Evolutionary conservation across 2,888 invertebrate species (phyloP).

Genomic region (Frankliniella fusca): DNA sequence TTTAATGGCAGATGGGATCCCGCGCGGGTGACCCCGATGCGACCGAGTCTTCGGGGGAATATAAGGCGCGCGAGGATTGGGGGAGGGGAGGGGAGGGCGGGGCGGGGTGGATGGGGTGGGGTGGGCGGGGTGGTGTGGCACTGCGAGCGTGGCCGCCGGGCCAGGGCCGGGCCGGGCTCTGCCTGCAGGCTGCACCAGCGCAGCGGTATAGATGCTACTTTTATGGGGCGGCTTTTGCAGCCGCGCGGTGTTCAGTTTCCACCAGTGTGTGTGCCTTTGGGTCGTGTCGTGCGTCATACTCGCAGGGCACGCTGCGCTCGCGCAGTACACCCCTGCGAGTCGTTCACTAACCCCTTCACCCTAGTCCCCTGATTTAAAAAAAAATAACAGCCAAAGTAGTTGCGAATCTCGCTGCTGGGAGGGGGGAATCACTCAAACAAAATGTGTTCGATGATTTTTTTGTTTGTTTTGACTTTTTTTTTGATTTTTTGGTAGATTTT

Average conservation of each 20-base stretch:
- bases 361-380: too few species aligned
- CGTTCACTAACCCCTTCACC: too few species aligned
- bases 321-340: too few species aligned
- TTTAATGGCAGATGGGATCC: slow-evolving; percentile 24
- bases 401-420: too few species aligned
- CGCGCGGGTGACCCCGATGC: slow-evolving; percentile 8
- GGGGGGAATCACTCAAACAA: too few species aligned
- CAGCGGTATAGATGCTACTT: background rate
- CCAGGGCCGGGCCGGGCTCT: background rate
- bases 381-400: too few species aligned
- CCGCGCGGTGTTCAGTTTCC: background rate
- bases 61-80: background rate
- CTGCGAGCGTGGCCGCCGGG: background rate
- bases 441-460: too few species aligned
- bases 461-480: too few species aligned
- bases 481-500: too few species aligned
- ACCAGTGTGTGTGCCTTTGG: background rate
- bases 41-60: background rate
- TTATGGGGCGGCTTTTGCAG: background rate
- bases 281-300: background rate
- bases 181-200: background rate
- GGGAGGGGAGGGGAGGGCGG: background rate
- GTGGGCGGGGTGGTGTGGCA: background rate
- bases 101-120: background rate
- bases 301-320: too few species aligned